These are phyloP conservation scores for Lycia hirtaria DNA, from an alignment of 2,888 invertebrate genomes.

Conservation along the genomic window DNA sequence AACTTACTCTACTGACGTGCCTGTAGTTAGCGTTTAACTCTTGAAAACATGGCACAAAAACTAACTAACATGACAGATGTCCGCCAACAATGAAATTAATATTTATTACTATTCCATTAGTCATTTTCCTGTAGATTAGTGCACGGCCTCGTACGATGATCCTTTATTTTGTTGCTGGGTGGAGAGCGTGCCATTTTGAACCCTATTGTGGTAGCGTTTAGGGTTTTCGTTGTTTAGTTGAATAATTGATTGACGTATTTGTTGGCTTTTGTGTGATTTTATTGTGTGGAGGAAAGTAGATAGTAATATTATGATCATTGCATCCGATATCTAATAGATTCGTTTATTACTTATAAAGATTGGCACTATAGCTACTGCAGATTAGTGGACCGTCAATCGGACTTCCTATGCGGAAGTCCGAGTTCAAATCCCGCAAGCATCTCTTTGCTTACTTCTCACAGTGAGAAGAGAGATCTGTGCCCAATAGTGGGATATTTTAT, in stretches of 20 bases:
- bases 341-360: too few species aligned
- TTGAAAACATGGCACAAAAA: neutral
- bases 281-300: neutral
- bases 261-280: neutral
- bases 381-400: too few species aligned
- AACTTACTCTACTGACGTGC: neutral
- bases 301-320: neutral
- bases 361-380: too few species aligned
- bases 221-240: neutral
- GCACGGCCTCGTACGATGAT: slow-evolving; percentile 14
- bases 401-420: too few species aligned
- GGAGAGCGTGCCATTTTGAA: neutral
- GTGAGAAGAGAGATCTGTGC: too few species aligned
- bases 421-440: too few species aligned
- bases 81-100: slow-evolving; percentile 18
- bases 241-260: slow-evolving; percentile 9
- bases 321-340: neutral
- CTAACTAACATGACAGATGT: slow-evolving; percentile 14
- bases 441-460: too few species aligned
- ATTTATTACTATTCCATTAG: slow-evolving; percentile 21
- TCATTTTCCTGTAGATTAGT: slow-evolving; percentile 25
- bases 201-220: slow-evolving; percentile 10
- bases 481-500: too few species aligned
- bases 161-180: slow-evolving; percentile 1
- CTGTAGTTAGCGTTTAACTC: neutral